These are phyloP conservation scores for Aegypius monachus DNA, from an alignment of 2,113 vertebrate species.

Conservation along the genomic window DNA sequence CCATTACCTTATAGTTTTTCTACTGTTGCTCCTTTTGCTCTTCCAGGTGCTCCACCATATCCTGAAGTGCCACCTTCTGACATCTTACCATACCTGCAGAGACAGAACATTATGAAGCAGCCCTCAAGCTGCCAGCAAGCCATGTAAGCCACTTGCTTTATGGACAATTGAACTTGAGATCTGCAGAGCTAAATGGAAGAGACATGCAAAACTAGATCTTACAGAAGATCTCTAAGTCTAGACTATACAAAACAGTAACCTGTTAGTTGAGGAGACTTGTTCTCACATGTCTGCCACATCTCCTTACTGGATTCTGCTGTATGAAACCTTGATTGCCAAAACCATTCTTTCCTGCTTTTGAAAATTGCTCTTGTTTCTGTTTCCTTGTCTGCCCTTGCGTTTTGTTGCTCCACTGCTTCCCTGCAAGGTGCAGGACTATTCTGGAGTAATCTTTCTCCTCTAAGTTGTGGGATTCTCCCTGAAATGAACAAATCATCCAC, in stretches of 20 bases:
- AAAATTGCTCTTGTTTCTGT: not conserved
- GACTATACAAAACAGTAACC: not conserved
- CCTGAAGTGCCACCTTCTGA: slow-evolving; percentile 82
- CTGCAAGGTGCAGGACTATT: not conserved
- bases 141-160: slow-evolving; percentile 75
- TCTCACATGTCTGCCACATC: not conserved
- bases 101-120: slow-evolving; percentile 83
- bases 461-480: not conserved
- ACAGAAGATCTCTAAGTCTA: not conserved
- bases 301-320: not conserved
- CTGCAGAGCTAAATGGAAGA: not conserved
- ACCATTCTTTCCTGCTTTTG: not conserved
- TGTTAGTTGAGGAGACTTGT: not conserved
- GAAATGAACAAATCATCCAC: not conserved
- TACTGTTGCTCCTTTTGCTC: not conserved
- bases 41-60: slow-evolving; percentile 88
- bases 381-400: not conserved
- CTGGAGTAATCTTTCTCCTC: not conserved
- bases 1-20: not conserved
- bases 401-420: not conserved
- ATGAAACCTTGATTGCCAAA: not conserved
- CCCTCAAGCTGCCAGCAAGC: slow-evolving; percentile 79
- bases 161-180: not conserved
- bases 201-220: not conserved
- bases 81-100: slow-evolving; percentile 86